A percentile compares a stretch with the other conserved stretches of the same genome.
Conservation (phyloP, 2,797 vertebrate species). For the Rhinogobio ventralis region DNA sequence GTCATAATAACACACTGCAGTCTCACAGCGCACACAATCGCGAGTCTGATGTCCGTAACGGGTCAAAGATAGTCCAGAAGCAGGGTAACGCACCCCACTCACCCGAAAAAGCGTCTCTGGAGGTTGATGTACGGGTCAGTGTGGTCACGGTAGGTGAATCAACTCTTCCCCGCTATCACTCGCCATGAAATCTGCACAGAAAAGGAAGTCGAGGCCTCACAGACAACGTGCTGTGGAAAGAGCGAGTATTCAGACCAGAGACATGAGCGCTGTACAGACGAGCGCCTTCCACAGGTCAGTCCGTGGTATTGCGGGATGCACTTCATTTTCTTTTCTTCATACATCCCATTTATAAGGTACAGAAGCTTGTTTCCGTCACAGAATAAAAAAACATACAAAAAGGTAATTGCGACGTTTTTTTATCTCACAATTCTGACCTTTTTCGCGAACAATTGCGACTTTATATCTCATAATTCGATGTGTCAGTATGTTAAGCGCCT, state of each 20-base stretch:
- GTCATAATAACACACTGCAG: constrained; percentile 1
- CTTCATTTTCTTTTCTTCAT: not conserved
- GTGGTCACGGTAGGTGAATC: constrained; percentile 50
- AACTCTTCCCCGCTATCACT: constrained; percentile 81
- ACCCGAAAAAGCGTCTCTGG: constrained; percentile 44
- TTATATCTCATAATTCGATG: too few relatives aligned
- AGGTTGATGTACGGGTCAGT: constrained; percentile 51
- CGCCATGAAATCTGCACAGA: constrained; percentile 81
- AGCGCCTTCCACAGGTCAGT: constrained; percentile 43
- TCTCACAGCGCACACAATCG: not conserved
- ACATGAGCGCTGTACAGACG: not conserved
- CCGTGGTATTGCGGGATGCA: not conserved
- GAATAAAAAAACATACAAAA: not conserved
- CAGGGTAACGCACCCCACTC: constrained; percentile 33
- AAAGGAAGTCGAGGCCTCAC: constrained; percentile 78
- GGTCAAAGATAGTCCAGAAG: not conserved
- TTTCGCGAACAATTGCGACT: not conserved
- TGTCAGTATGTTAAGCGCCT: too few relatives aligned
- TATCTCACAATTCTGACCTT: not conserved
- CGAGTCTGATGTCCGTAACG: not conserved
- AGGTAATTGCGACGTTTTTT: too few relatives aligned
- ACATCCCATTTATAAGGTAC: not conserved
- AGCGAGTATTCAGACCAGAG: constrained; percentile 25
- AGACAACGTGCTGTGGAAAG: constrained; percentile 52
- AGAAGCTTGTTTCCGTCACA: not conserved